These are phyloP conservation scores for Sericinus montela DNA, from an alignment of 2,888 invertebrate genomes.

Conservation along the genomic window DNA sequence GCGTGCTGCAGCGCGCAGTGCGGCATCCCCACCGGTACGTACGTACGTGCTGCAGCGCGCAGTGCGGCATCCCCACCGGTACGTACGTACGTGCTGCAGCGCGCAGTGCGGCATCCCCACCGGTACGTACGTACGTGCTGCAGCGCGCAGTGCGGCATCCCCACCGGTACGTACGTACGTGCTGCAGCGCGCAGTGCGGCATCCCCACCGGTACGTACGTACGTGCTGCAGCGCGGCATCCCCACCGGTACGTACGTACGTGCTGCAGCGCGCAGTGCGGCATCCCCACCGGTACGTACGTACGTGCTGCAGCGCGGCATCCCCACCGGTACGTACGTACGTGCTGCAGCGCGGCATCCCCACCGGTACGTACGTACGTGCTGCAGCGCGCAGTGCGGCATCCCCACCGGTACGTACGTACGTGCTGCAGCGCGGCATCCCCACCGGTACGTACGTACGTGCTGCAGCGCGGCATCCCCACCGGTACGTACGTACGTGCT, in stretches of 20 bases:
- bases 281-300: too few relatives aligned
- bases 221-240: conserved; percentile 34
- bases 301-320: too few relatives aligned
- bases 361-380: too few relatives aligned
- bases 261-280: conserved; percentile 13
- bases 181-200: not conserved
- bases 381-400: too few relatives aligned
- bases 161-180: not conserved
- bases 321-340: too few relatives aligned
- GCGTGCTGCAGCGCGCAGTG: not conserved
- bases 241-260: too few relatives aligned
- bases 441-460: too few relatives aligned
- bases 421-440: too few relatives aligned
- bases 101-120: not conserved
- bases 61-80: not conserved
- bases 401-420: too few relatives aligned
- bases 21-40: not conserved
- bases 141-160: not conserved
- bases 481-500: too few relatives aligned
- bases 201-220: conserved; percentile 33
- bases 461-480: too few relatives aligned
- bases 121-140: not conserved
- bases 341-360: not conserved
- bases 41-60: not conserved
- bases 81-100: not conserved